A percentile compares a stretch with the other conserved stretches of the same genome.
Evolutionary conservation across 1,140 invertebrate species (phyloP).

Genomic region (Zelostemma sp.): DNA sequence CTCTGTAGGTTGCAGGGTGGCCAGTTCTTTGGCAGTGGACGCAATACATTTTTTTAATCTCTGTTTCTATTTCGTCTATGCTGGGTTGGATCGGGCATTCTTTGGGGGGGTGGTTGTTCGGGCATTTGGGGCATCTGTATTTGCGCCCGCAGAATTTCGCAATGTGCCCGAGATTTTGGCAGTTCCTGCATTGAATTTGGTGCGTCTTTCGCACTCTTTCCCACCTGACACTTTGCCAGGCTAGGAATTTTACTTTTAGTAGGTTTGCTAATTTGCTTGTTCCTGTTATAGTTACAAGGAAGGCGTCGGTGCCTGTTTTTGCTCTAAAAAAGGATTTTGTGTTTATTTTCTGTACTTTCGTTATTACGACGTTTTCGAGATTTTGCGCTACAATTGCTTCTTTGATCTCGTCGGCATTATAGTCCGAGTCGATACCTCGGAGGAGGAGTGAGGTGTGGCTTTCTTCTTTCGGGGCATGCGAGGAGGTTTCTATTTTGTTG

Average conservation of each 20-base stretch:
- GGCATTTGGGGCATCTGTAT: conserved; percentile 1
- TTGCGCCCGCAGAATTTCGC: not conserved
- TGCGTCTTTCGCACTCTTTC: not conserved
- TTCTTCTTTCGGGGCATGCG: not conserved
- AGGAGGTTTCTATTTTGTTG: not conserved
- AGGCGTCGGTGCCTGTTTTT: not conserved
- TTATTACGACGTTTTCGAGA: not conserved
- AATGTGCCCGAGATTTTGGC: not conserved
- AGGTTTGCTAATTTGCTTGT: not conserved
- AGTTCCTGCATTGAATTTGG: not conserved
- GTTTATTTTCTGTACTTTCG: conserved; percentile 7
- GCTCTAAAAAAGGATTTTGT: conserved; percentile 12
- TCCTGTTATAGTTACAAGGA: not conserved
- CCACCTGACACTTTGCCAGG: not conserved
- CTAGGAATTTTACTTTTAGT: not conserved
- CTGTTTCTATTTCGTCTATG: not conserved
- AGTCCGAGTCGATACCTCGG: not conserved
- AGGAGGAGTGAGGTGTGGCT: not conserved
- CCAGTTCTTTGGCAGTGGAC: not conserved
- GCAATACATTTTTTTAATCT: not conserved
- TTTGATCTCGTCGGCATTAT: conserved; percentile 75
- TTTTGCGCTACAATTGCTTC: conserved; percentile 75
- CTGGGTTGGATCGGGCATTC: not conserved
- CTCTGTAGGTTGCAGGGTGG: not conserved
- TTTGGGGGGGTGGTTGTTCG: not conserved